Evolutionary conservation across 2,113 vertebrate genomes (phyloP).

Genomic region (Lophura nycthemera): DNA sequence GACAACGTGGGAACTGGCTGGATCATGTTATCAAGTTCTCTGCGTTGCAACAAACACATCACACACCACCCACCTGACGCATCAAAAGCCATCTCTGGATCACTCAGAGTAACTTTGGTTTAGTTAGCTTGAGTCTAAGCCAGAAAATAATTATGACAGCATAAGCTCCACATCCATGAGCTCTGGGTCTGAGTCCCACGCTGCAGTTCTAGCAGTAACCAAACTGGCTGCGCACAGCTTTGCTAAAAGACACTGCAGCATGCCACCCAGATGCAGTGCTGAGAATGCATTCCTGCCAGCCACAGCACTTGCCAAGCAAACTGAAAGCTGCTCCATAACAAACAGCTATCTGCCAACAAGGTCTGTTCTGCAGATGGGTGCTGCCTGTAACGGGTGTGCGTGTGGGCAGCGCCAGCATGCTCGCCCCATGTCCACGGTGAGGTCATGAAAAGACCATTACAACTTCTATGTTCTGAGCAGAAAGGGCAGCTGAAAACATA

Average conservation of each 20-base stretch:
- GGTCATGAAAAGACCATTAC: neutral
- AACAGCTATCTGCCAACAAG: neutral
- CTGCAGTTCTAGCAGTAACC: neutral
- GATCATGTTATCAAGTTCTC: neutral
- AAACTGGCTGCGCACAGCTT: neutral
- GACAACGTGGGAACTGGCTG: neutral
- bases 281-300: neutral
- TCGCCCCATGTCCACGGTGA: accelerated
- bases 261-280: accelerated
- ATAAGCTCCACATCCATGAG: neutral
- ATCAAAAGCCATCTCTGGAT: neutral
- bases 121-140: neutral
- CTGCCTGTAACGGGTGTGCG: too few relatives aligned
- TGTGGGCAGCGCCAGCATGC: accelerated
- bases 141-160: neutral
- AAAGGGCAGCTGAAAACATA: neutral
- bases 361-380: too few relatives aligned
- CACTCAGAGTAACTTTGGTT: neutral
- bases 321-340: neutral
- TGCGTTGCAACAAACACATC: neutral
- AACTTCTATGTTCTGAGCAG: neutral
- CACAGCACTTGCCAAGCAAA: neutral
- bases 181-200: too few relatives aligned
- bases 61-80: neutral
- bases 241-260: accelerated